phyloP scores from a whole-genome alignment of 1,140 invertebrate genomes.

The Drosophila albomicans region DNA sequence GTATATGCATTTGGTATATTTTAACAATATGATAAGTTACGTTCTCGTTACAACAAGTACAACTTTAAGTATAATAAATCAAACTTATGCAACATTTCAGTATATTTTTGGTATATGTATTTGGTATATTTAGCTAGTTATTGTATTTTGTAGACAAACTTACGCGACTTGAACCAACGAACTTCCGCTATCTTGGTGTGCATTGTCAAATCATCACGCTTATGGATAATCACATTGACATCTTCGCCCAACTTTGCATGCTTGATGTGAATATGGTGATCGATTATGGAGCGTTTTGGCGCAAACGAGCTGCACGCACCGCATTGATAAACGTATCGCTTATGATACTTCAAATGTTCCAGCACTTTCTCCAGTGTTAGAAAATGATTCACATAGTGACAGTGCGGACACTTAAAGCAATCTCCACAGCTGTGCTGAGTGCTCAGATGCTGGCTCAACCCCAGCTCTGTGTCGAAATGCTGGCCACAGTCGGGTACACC shows the following conservation, averaged over 20 bases:
- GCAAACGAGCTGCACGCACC: conserved; percentile 31
- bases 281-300: conserved; percentile 24
- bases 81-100: no score
- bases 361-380: conserved; percentile 4
- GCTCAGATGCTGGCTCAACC: conserved; percentile 37
- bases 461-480: conserved; percentile 11
- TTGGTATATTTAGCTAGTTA: not conserved
- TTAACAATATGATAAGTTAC: no score
- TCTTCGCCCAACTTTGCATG: conserved; percentile 8
- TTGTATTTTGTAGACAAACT: conserved; percentile 16
- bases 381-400: not conserved
- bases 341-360: conserved; percentile 49
- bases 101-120: no score
- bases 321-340: conserved; percentile 64
- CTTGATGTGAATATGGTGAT: conserved; percentile 46
- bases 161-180: conserved; percentile 56
- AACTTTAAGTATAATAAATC: no score
- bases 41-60: no score
- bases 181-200: not conserved
- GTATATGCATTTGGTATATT: no score
- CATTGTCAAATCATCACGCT: not conserved
- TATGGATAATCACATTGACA: conserved; percentile 43
- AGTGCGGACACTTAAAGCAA: conserved; percentile 38
- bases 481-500: no score
- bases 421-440: conserved; percentile 29